phyloP scores from a whole-genome alignment of 2,113 vertebrate genomes.

The Eonycteris spelaea region DNA sequence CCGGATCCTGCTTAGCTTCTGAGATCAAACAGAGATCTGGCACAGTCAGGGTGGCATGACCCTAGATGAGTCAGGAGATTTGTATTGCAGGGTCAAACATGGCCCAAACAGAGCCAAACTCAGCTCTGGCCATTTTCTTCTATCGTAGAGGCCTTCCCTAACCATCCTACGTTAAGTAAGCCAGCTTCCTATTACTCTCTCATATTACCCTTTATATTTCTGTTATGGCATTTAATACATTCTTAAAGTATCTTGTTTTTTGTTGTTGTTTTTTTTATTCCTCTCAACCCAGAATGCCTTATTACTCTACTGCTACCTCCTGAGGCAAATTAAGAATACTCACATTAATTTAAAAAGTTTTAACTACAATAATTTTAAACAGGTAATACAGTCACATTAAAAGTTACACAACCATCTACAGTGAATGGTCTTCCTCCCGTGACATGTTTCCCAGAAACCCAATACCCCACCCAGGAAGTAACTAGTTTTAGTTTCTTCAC shows the following conservation, averaged over 20 bases:
- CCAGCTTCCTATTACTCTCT: neutral
- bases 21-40: too few species aligned
- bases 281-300: neutral
- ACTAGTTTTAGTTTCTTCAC: neutral
- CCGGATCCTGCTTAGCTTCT: too few species aligned
- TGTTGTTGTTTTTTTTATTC: neutral
- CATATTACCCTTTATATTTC: neutral
- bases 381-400: neutral
- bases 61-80: neutral
- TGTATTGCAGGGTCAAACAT: neutral
- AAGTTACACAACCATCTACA: neutral
- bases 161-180: neutral
- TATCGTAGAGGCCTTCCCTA: neutral
- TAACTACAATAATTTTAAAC: neutral
- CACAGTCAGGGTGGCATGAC: too few species aligned
- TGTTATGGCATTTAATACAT: neutral
- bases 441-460: neutral
- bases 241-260: neutral
- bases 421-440: neutral
- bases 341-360: neutral
- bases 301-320: neutral
- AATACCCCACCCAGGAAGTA: neutral
- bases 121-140: neutral
- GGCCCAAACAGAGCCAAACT: neutral
- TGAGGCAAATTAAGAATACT: neutral